Base-by-base conservation (phyloP, 2,113 vertebrate genomes). In the Rhea americana region DNA sequence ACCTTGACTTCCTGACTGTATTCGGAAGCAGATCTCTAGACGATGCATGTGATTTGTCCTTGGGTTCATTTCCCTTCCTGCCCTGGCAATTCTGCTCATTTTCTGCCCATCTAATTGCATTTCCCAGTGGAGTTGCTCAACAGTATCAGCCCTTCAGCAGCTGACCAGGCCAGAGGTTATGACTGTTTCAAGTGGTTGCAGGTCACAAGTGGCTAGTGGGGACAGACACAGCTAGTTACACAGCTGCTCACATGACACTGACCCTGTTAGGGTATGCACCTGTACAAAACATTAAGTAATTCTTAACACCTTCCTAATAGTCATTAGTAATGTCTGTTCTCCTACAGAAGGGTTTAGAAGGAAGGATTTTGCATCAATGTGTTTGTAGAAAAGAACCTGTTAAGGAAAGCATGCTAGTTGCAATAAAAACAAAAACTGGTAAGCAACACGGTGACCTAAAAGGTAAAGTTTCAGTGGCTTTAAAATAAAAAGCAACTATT, bases 101-200 rank as follows among this genome's bases (percentile, higher is more conserved):
- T 58, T 87, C 37, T 71, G 51, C 71, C 0, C 6, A 2, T 74
- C 43, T 83, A 63, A 9, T 15, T 25, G n/a, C 37, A 0, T 51
- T 63, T 89, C 94, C 88, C 83, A 4, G 4, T 13, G 83, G 87
- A 53, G 41, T 95, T 96, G 25, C 91, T 84, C 95, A 93, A 88
- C 41, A 32, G 56, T 35, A 61, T 41, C 79, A 68, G 47, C 24
- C 3, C 45, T 70, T 9, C n/a, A 74, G 90, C 89, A 86, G 90
- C 90, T 86, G 83, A 59, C 37, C 4, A 91, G 94, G 93, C 13
- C 77, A 90, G 91, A 93, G 94, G 93, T 92, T 75, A 12, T 87
- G 28, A n/a, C 7, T 7, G 62, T 5, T 78, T 48, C 26, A 76
- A 0, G 0, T 22, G 68, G 72, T 19, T 0, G 0, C 30, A 12